A percentile compares a stretch with the other conserved stretches of the same genome.
Conservation (phyloP, 1,140 invertebrate species). For the Heliothis subflexa region DNA sequence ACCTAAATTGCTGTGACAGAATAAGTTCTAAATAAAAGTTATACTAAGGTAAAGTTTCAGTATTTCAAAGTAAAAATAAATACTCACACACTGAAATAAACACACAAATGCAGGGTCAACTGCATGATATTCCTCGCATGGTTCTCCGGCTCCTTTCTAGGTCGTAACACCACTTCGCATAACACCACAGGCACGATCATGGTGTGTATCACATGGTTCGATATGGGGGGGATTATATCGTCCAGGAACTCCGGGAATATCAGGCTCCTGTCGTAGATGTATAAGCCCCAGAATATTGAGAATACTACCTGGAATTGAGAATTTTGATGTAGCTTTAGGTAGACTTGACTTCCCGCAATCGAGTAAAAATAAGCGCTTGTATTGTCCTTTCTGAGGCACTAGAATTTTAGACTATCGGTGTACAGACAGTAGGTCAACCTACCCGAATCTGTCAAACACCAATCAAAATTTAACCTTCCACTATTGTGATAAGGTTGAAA, state of each 20-base stretch:
- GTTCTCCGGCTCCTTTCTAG: constrained; percentile 56
- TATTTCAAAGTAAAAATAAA: background rate
- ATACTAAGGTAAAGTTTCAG: too few species aligned
- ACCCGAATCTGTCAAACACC: too few species aligned
- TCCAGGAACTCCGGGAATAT: constrained; percentile 64
- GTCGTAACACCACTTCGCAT: constrained; percentile 62
- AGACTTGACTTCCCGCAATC: too few species aligned
- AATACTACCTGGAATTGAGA: constrained; percentile 57
- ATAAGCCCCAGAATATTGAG: constrained; percentile 69
- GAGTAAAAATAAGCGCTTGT: too few species aligned
- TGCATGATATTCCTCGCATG: constrained; percentile 60
- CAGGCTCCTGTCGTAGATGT: constrained; percentile 60
- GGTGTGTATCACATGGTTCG: constrained; percentile 74
- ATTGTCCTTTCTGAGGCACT: too few species aligned
- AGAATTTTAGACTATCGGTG: too few species aligned
- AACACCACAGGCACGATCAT: constrained; percentile 61
- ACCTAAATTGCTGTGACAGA: too few species aligned
- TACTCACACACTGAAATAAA: constrained; percentile 70
- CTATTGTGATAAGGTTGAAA: too few species aligned
- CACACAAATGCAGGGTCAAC: constrained; percentile 51
- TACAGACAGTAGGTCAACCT: too few species aligned
- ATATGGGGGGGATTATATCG: constrained; percentile 56
- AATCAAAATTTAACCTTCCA: too few species aligned
- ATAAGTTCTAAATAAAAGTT: too few species aligned
- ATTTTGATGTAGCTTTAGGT: background rate